Evolutionary conservation across 2,888 invertebrate genomes (phyloP).

Genomic region (Agrochola lychnidis): DNA sequence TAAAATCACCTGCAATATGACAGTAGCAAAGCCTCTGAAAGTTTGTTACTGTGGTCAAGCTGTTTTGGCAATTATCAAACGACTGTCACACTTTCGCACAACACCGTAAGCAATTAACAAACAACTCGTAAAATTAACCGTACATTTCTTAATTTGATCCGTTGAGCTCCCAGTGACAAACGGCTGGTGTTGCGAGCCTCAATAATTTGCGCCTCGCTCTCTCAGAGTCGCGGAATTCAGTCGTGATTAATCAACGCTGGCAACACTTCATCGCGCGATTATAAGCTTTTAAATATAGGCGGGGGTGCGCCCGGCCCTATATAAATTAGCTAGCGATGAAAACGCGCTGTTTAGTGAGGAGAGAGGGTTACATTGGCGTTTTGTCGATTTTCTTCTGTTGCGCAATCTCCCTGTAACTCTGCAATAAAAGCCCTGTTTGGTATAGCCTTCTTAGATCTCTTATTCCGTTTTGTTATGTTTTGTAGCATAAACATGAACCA

Average conservation of each 20-base stretch:
- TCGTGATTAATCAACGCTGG: slow-evolving; percentile 86
- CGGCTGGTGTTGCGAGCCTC: slow-evolving; percentile 64
- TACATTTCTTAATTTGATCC: slow-evolving; percentile 71
- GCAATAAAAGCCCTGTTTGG: neutral
- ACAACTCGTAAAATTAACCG: slow-evolving; percentile 51
- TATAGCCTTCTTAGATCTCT: neutral
- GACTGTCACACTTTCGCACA: slow-evolving; percentile 3
- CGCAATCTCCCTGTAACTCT: too few relatives aligned
- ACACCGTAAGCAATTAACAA: slow-evolving; percentile 31
- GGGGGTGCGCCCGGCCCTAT: slow-evolving; percentile 84
- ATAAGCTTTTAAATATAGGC: slow-evolving; percentile 88
- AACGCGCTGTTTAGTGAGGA: slow-evolving; percentile 75
- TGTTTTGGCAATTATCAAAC: neutral
- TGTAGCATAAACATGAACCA: too few relatives aligned
- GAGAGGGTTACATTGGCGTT: slow-evolving; percentile 24
- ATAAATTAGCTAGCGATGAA: slow-evolving; percentile 89
- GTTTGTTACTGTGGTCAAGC: neutral
- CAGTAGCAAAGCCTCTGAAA: neutral
- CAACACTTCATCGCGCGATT: slow-evolving; percentile 89
- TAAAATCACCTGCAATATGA: neutral
- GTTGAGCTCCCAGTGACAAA: slow-evolving; percentile 67
- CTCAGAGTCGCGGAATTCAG: slow-evolving; percentile 73
- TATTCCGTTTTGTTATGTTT: neutral
- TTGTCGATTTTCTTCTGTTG: slow-evolving; percentile 34
- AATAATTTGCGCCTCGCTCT: slow-evolving; percentile 70